Evolutionary conservation across 2,888 invertebrate species (phyloP).

Genomic region (Apamea monoglypha): DNA sequence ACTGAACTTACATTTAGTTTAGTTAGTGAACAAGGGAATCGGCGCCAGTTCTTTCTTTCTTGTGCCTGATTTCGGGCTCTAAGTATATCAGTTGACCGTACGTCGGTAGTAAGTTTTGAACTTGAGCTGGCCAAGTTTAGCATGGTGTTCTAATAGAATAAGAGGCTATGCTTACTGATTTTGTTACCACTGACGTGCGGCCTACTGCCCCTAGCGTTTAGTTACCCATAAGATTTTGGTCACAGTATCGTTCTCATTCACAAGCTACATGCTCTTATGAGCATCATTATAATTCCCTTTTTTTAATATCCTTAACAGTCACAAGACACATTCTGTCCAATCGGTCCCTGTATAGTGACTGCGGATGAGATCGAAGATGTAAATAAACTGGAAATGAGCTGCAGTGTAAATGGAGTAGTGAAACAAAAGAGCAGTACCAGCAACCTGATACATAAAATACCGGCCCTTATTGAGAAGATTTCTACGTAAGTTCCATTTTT

Average conservation of each 20-base stretch:
- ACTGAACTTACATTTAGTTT: no score
- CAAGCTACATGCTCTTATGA: not conserved
- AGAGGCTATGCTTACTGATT: not conserved
- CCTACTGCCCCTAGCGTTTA: not conserved
- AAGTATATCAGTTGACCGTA: not conserved
- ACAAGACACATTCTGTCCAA: constrained; percentile 97
- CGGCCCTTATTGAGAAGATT: constrained; percentile 93
- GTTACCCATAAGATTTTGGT: not conserved
- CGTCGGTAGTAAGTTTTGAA: not conserved
- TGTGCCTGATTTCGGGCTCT: not conserved
- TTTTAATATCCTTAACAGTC: constrained; percentile 78
- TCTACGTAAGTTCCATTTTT: constrained; percentile 76
- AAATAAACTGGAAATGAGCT: constrained; percentile 92
- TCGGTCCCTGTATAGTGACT: constrained; percentile 95
- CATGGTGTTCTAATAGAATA: not conserved
- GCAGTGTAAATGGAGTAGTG: constrained; percentile 93
- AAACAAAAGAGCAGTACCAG: constrained; percentile 95
- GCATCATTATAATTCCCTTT: not conserved
- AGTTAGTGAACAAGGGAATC: no score
- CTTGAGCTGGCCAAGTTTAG: not conserved
- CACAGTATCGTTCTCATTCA: not conserved
- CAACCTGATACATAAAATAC: constrained; percentile 95
- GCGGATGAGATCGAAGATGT: constrained; percentile 93
- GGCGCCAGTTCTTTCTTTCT: not conserved
- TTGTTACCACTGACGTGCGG: not conserved